Evolutionary conservation across 2,888 invertebrate genomes (phyloP).

Genomic region (Gortyna flavago): DNA sequence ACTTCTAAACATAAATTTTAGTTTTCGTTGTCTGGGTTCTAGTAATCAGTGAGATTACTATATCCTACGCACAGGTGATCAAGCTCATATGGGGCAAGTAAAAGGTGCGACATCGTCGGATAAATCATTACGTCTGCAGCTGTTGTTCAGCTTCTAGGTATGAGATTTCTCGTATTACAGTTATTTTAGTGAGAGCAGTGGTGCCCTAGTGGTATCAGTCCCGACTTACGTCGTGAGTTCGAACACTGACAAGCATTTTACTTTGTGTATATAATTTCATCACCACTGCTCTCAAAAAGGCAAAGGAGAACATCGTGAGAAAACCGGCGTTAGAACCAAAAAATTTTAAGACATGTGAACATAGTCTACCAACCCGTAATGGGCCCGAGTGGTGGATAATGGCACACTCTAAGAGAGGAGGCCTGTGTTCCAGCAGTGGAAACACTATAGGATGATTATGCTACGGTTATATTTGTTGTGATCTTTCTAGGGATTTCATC

Average conservation of each 20-base stretch:
- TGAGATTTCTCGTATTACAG: neutral
- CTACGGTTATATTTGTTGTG: neutral
- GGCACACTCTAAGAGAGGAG: neutral
- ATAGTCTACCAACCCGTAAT: neutral
- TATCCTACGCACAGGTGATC: constrained; percentile 10
- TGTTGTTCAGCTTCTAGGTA: neutral
- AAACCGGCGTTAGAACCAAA: neutral
- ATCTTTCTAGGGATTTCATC: neutral
- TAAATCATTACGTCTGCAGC: constrained; percentile 23
- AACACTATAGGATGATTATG: neutral
- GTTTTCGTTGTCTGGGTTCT: neutral
- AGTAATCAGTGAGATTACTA: neutral
- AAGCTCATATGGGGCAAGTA: neutral
- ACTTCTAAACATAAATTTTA: constrained; percentile 12
- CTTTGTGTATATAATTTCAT: neutral
- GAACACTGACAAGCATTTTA: neutral
- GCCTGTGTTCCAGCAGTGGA: neutral
- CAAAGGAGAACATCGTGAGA: neutral
- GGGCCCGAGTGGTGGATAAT: neutral
- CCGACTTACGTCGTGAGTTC: neutral
- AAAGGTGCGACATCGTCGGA: constrained; percentile 17
- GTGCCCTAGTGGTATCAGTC: neutral
- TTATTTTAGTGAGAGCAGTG: neutral
- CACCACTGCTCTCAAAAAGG: neutral
- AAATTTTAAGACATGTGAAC: neutral